These are phyloP conservation scores for Labrus mixtus DNA, from an alignment of 2,113 vertebrate species.

Conservation along the genomic window DNA sequence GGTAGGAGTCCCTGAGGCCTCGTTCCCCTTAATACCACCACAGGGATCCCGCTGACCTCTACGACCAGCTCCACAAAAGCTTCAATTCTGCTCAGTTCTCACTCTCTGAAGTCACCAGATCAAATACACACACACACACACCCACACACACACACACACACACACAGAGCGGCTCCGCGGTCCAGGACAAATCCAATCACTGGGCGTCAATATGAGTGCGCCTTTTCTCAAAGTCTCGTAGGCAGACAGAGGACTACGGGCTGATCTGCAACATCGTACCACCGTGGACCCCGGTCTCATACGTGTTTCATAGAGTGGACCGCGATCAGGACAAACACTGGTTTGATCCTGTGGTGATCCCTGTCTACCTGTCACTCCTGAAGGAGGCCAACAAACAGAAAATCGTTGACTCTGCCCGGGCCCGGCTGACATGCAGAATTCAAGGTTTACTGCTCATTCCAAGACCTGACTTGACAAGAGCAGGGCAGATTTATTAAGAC, in stretches of 20 bases:
- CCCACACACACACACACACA: slow-evolving; percentile 42
- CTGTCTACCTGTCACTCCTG: slow-evolving; percentile 27
- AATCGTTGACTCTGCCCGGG: slow-evolving; percentile 38
- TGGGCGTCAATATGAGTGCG: slow-evolving; percentile 53
- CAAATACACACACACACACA: slow-evolving; percentile 43
- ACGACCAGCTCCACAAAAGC: slow-evolving; percentile 32
- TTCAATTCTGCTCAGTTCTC: slow-evolving; percentile 25
- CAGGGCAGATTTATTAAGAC: neutral
- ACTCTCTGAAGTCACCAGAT: slow-evolving; percentile 42
- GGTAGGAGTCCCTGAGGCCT: slow-evolving; percentile 25
- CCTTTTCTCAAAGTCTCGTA: slow-evolving; percentile 49
- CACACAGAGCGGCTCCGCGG: slow-evolving; percentile 18
- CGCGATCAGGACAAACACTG: slow-evolving; percentile 16
- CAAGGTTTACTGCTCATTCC: slow-evolving; percentile 12
- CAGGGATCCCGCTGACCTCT: slow-evolving; percentile 40
- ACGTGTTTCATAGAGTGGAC: slow-evolving; percentile 22
- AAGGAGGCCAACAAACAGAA: slow-evolving; percentile 33
- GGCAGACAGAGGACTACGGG: slow-evolving; percentile 21
- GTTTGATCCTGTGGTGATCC: slow-evolving; percentile 42
- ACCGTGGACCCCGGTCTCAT: neutral
- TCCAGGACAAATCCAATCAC: slow-evolving; percentile 49
- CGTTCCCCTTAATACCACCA: slow-evolving; percentile 8
- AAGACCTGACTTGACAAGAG: slow-evolving; percentile 18
- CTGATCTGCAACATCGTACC: slow-evolving; percentile 25
- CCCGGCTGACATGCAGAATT: slow-evolving; percentile 8